A percentile compares a stretch with the other conserved stretches of the same genome.
These are phyloP conservation scores for Discoglossus pictus DNA, from an alignment of 2,797 vertebrate species.

Conservation along the genomic window DNA sequence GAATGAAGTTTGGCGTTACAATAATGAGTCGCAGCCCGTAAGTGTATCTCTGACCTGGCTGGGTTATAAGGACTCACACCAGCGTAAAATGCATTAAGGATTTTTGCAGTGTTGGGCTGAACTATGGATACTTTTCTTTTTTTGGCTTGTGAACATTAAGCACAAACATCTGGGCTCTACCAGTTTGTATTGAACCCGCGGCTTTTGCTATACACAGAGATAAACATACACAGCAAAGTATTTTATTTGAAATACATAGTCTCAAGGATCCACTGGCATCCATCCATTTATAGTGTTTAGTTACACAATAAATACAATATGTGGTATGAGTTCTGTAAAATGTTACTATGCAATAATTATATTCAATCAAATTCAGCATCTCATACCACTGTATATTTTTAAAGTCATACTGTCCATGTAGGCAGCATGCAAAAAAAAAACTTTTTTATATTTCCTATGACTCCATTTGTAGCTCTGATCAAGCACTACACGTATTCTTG, in stretches of 20 bases:
- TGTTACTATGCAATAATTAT: no score
- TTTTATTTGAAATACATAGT: conserved; percentile 13
- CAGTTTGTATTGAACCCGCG: conserved; percentile 16
- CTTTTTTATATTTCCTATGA: no score
- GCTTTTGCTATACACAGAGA: conserved; percentile 4
- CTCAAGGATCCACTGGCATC: conserved; percentile 2
- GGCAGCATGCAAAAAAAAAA: no score
- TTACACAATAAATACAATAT: neutral
- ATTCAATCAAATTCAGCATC: no score
- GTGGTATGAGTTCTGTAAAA: no score
- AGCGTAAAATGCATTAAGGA: neutral
- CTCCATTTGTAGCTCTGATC: no score
- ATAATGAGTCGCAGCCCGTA: neutral
- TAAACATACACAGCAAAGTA: conserved; percentile 8
- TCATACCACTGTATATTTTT: no score
- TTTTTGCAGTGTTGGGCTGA: neutral
- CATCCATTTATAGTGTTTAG: conserved; percentile 7
- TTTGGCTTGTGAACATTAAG: conserved; percentile 4
- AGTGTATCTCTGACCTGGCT: neutral
- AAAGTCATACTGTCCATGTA: no score
- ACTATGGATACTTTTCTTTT: neutral
- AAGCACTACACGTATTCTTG: no score
- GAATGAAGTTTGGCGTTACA: neutral
- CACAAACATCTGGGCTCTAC: conserved; percentile 20
- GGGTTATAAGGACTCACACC: neutral